A percentile compares a stretch with the other conserved stretches of the same genome.
Evolutionary conservation across 1,140 invertebrate genomes (phyloP).

Genomic region (Agrypnia vestita): DNA sequence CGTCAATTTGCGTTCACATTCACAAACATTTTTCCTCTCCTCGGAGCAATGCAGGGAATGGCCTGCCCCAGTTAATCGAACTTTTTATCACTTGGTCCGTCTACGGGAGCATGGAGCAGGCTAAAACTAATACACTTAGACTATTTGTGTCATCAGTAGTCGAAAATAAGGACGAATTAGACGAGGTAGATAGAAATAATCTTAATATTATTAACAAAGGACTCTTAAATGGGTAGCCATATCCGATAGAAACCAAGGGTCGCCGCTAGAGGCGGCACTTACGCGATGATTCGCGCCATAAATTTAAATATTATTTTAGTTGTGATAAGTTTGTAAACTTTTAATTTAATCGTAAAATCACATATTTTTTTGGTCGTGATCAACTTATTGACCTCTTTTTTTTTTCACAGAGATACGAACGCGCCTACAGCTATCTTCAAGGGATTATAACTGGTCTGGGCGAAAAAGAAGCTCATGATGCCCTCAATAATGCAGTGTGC

Average conservation of each 20-base stretch:
- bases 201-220: slow-evolving; percentile 72
- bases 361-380: slow-evolving; percentile 7
- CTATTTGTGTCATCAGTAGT: slow-evolving; percentile 74
- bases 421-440: slow-evolving; percentile 84
- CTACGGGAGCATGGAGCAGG: slow-evolving; percentile 74
- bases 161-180: slow-evolving; percentile 87
- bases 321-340: not conserved
- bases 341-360: not conserved
- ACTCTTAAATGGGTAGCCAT: slow-evolving; percentile 75
- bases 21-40: slow-evolving; percentile 73
- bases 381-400: slow-evolving; percentile 52
- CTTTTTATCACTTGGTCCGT: slow-evolving; percentile 63
- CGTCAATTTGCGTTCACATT: slow-evolving; percentile 62
- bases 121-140: slow-evolving; percentile 74
- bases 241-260: slow-evolving; percentile 69
- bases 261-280: slow-evolving; percentile 68
- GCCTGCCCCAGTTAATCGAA: slow-evolving; percentile 71
- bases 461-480: slow-evolving; percentile 95
- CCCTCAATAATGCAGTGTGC: slow-evolving; percentile 88
- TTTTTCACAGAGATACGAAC: slow-evolving; percentile 89
- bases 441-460: slow-evolving; percentile 86
- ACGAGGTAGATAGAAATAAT: slow-evolving; percentile 81
- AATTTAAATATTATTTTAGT: slow-evolving; percentile 53
- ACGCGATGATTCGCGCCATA: slow-evolving; percentile 54
- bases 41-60: slow-evolving; percentile 74